Evolutionary conservation across 2,113 vertebrate species (phyloP).

Genomic region (Echinops telfairi): DNA sequence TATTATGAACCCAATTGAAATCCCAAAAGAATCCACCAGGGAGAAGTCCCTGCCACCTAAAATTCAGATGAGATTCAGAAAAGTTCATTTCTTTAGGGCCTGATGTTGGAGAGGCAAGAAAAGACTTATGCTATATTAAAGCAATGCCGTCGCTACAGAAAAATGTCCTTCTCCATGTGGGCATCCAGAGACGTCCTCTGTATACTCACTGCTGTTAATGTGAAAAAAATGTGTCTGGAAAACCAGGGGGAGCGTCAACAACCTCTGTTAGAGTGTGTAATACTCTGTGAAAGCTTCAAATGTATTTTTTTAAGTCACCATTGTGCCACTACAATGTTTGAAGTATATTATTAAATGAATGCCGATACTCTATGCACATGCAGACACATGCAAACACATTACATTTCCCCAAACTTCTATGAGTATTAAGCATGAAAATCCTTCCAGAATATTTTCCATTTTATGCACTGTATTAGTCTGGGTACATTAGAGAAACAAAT

Average conservation of each 20-base stretch:
- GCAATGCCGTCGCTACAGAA: neutral
- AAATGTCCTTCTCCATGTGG: neutral
- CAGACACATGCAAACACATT: neutral
- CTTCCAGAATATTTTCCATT: slow-evolving; percentile 3
- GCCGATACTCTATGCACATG: neutral
- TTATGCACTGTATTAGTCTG: too few relatives aligned
- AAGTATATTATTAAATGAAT: neutral
- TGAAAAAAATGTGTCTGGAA: neutral
- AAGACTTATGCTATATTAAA: neutral
- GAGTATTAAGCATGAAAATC: neutral
- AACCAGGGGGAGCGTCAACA: neutral
- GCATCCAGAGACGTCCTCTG: neutral
- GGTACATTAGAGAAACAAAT: too few relatives aligned
- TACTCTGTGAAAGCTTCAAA: neutral
- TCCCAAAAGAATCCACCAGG: neutral
- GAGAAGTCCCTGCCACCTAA: neutral
- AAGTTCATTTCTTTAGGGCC: neutral
- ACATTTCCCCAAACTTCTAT: neutral
- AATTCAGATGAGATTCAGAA: neutral
- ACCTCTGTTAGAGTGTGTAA: neutral
- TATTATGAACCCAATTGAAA: neutral
- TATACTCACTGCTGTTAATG: neutral
- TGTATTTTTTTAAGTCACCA: neutral
- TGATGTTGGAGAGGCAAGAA: neutral
- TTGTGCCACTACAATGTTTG: neutral